phyloP scores from a whole-genome alignment of 2,888 invertebrate species.

The Eupithecia exiguata region DNA sequence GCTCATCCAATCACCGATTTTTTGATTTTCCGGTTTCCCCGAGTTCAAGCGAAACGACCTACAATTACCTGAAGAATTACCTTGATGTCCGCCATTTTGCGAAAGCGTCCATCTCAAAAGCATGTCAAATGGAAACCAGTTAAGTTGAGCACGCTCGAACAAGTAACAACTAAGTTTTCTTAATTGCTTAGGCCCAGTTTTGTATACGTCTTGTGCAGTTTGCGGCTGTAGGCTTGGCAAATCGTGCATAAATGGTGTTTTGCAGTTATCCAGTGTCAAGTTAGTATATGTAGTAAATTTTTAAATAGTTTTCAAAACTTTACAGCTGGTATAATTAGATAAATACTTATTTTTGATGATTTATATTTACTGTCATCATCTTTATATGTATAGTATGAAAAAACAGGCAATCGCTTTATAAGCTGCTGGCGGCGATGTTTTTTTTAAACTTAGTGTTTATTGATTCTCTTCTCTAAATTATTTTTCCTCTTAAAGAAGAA shows the following conservation, averaged over 20 bases:
- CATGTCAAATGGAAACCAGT: slow-evolving; percentile 46
- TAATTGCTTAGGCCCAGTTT: slow-evolving; percentile 46
- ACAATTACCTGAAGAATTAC: slow-evolving; percentile 16
- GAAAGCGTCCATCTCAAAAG: slow-evolving; percentile 32
- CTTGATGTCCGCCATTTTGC: slow-evolving; percentile 22
- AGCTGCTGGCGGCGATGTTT: too few relatives aligned
- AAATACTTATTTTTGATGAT: too few relatives aligned
- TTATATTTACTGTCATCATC: too few relatives aligned
- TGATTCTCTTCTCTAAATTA: too few relatives aligned
- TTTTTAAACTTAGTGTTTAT: too few relatives aligned
- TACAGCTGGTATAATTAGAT: too few relatives aligned
- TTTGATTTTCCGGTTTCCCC: not conserved
- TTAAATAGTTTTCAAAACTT: too few relatives aligned
- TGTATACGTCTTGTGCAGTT: slow-evolving; percentile 34
- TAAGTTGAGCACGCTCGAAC: slow-evolving; percentile 42
- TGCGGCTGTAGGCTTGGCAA: not conserved
- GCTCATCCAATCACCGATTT: not conserved
- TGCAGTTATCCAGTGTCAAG: too few relatives aligned
- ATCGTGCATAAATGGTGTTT: not conserved
- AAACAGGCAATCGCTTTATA: too few relatives aligned
- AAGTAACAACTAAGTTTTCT: slow-evolving; percentile 45
- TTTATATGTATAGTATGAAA: too few relatives aligned
- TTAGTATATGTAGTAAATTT: too few relatives aligned
- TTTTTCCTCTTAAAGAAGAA: too few relatives aligned
- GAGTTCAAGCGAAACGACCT: slow-evolving; percentile 4